These are phyloP conservation scores for Stegana nigrithorax DNA, from an alignment of 2,888 invertebrate species.

Conservation along the genomic window DNA sequence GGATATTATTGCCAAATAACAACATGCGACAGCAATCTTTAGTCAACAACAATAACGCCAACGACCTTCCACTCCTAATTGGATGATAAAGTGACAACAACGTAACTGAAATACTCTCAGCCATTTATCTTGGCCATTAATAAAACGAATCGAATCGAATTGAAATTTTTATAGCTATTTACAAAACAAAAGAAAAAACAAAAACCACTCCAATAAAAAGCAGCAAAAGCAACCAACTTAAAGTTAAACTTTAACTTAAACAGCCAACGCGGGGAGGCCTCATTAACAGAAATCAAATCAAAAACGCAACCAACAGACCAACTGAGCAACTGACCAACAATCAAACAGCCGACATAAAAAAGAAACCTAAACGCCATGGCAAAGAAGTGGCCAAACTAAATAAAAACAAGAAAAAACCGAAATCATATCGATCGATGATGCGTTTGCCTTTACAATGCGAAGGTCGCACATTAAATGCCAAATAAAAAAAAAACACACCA, in stretches of 20 bases:
- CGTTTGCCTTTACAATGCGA: slow-evolving; percentile 55
- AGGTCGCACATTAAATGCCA: slow-evolving; percentile 62
- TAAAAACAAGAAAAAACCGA: slow-evolving; percentile 20
- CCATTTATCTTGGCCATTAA: slow-evolving; percentile 1
- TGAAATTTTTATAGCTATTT: slow-evolving; percentile 9
- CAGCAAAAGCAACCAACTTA: not conserved
- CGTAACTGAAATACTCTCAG: slow-evolving; percentile 13
- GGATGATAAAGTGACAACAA: slow-evolving; percentile 17
- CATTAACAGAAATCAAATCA: slow-evolving; percentile 14
- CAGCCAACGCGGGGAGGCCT: not conserved
- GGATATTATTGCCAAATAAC: no score
- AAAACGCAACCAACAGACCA: slow-evolving; percentile 3
- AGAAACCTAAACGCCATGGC: slow-evolving; percentile 27
- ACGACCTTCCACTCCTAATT: slow-evolving; percentile 14
- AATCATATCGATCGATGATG: slow-evolving; percentile 38
- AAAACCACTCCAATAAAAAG: not conserved
- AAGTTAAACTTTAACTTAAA: no score
- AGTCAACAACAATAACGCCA: not conserved
- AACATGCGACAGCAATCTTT: no score
- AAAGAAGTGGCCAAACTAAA: slow-evolving; percentile 43
- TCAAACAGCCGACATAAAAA: slow-evolving; percentile 6
- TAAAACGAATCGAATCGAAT: slow-evolving; percentile 6
- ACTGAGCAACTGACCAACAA: slow-evolving; percentile 15
- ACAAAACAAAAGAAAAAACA: not conserved
- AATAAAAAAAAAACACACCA: slow-evolving; percentile 47